Base-by-base conservation (phyloP, 2,888 invertebrate species). In the Trimorus sp. region DNA sequence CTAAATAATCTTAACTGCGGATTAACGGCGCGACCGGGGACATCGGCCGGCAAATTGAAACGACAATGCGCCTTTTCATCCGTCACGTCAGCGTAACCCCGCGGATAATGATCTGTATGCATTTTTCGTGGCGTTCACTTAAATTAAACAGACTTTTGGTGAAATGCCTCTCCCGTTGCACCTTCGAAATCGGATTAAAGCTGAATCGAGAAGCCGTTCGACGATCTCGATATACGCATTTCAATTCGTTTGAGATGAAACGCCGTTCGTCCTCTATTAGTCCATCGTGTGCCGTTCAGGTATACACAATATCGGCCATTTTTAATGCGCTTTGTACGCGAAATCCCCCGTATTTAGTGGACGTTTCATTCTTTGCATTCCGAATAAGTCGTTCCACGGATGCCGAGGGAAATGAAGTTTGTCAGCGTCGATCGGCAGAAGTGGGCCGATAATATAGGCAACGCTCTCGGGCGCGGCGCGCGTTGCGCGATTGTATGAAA, bases 111-210 rank as follows among this genome's bases (percentile, higher is more conserved):
- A 75, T 80, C 75, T 45, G 62, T 48, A 66, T 71, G 80, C 75
- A 71, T 73, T 68, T 58, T 42, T 53, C 54, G 68, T 45, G 62
- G 62, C 58, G 68, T 81, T 76, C 81, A 58, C 63, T 73, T 54
- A 66, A 81, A 81, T 81, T 73, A 73, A 80, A 76, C 59, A 68
- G 48, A 71, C 59, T 71, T 77, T 77, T 58, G 68, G 66, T 58
- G 48, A 77, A 82, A 77, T 45, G 66, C 71, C 75, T 73, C 60
- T 77, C 49, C 56, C 63, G 60, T 26, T 76, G 79, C 75, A 77
- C 79, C 83, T 79, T 69, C 73, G 58, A 79, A 83, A 83, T 83
- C 83, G 77, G 83, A 83, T 83, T 83, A 83, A 73, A 73, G 68
- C 59, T 65, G 76, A 70, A 79, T 77, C 76, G 68, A 83, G 76